Evolutionary conservation across 2,888 invertebrate species (phyloP), one percentile per base, ranked within the genome.

Genomic region (Pollenia amentaria): DNA sequence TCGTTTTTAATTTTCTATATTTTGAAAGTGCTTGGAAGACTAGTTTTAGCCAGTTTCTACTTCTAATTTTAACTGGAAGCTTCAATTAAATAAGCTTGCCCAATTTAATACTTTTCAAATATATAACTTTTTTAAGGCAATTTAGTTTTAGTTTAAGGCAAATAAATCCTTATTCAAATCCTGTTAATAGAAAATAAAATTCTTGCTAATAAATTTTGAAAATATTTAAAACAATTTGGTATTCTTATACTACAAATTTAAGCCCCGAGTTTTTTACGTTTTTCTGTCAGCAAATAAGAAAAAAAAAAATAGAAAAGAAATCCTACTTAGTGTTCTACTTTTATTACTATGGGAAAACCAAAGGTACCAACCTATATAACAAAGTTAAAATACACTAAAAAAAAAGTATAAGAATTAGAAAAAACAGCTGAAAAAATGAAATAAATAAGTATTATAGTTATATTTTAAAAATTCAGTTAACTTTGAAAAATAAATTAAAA

Each of bases 261-360:
- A 86, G 79, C 75, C 64, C 53, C 48, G 51, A 48, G 11, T 53
- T 70, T 79, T 60, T 21, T 42, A 55, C 44, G 62, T 55, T 29
- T 12, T 79, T 46, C 10, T n/a, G 18, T 2, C 38, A 55, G n/a
- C 44, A 73, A 38, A 16, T 21, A 46, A 53, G 3, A n/a, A 48
- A 18, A 73, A 72, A 21, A 51, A 51, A 73, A 16, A 53, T n/a
- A n/a, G n/a, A n/a, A 57, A 21, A 60, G 18, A 69, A 40, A 70
- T 55, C 44, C 55, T 65, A 42, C 46, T 76, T 62, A 18, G 18
- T 85, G 81, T 12, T 67, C 85, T 57, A 82, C 46, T 69, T 85
- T 73, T 73, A 46, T 80, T 62, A 44, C 48, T 69, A 55, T 38
- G 38, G 40, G 21, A 77, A 29, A 70, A 55, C 46, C 40, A 48